Conservation (phyloP, 2,113 vertebrate genomes). For the Puffinus mauretanicus region DNA sequence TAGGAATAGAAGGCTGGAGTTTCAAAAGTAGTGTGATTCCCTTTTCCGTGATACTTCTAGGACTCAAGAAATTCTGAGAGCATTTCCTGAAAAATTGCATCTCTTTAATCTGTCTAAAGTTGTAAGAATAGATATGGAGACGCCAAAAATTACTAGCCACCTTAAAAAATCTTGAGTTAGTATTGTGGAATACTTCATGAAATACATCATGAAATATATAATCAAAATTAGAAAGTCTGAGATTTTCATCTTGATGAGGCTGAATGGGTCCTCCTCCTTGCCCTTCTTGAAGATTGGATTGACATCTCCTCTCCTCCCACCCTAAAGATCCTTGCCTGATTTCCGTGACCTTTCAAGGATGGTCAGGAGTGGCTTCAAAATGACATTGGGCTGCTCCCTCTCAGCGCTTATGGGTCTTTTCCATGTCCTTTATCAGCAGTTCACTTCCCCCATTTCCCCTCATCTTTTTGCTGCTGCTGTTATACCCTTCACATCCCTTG, state of each 20-base stretch:
- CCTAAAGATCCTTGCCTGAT: not conserved
- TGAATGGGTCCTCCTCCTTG: not conserved
- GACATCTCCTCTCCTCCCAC: not conserved
- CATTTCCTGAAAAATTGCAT: not conserved
- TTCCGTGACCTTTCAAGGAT: not conserved
- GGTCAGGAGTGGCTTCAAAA: not conserved
- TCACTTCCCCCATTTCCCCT: not conserved
- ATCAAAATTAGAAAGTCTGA: not conserved
- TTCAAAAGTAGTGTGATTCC: not conserved
- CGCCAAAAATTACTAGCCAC: not conserved
- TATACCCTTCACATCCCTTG: not conserved
- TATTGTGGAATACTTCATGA: not conserved
- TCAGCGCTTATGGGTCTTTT: not conserved
- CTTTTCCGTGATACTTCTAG: not conserved
- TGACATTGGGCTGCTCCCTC: not conserved
- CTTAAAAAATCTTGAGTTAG: not conserved
- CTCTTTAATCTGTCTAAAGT: not conserved
- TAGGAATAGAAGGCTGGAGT: not conserved
- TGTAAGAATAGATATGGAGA: not conserved
- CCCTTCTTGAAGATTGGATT: not conserved
- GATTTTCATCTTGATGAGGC: not conserved
- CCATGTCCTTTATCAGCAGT: not conserved
- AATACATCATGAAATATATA: not conserved
- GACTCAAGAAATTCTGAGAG: not conserved
- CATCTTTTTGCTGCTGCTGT: not conserved